A percentile compares a stretch with the other conserved stretches of the same genome.
phyloP scores from a whole-genome alignment of 1,140 invertebrate genomes.

The Ctenoplectra terminalis region DNA sequence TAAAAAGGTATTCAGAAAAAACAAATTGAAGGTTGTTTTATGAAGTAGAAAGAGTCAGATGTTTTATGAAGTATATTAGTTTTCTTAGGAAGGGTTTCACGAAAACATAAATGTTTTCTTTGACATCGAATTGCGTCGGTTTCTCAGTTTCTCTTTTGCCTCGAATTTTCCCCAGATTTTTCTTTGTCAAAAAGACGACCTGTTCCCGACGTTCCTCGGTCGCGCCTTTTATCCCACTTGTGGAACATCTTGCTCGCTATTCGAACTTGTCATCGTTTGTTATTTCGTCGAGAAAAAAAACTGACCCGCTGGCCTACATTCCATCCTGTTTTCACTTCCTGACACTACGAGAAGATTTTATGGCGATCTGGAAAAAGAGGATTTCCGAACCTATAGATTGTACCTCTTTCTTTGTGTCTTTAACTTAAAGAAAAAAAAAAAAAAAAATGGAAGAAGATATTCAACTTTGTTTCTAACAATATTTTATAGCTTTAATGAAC shows the following conservation, averaged over 20 bases:
- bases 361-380: slow-evolving; percentile 31
- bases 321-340: slow-evolving; percentile 58
- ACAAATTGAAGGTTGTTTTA: too few relatives aligned
- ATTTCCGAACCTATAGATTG: slow-evolving; percentile 30
- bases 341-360: slow-evolving; percentile 52
- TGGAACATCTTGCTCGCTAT: slow-evolving; percentile 5
- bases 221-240: slow-evolving; percentile 16
- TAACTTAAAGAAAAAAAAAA: too few relatives aligned
- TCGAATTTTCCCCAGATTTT: slow-evolving; percentile 3
- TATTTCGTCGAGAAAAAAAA: slow-evolving; percentile 22
- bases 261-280: slow-evolving; percentile 24
- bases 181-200: slow-evolving; percentile 5
- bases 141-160: slow-evolving; percentile 2
- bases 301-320: slow-evolving; percentile 58
- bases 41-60: background rate
- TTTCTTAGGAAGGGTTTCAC: background rate
- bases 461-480: too few relatives aligned
- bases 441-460: too few relatives aligned
- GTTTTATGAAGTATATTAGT: background rate
- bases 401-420: slow-evolving; percentile 11
- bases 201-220: background rate
- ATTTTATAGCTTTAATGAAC: background rate
- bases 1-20: too few relatives aligned
- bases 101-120: background rate
- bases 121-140: background rate